Evolutionary conservation across 2,888 invertebrate species (phyloP).

Genomic region (Cryptops parisi): DNA sequence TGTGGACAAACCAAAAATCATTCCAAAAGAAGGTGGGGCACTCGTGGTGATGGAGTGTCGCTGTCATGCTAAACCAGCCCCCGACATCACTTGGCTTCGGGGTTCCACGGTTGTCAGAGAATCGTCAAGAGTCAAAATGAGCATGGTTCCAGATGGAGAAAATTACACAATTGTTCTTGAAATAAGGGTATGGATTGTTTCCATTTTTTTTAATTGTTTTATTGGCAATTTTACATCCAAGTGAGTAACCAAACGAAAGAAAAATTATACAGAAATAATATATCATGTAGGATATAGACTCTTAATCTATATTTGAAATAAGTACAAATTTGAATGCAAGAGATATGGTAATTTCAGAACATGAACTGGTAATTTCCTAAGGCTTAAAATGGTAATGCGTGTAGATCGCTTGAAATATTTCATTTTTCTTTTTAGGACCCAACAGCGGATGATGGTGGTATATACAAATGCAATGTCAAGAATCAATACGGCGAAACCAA

Average conservation of each 20-base stretch:
- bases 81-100: constrained; percentile 86
- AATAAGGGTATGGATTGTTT: constrained; percentile 14
- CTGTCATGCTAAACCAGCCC: constrained; percentile 84
- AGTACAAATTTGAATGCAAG: too few species aligned
- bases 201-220: not conserved
- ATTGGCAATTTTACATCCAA: too few species aligned
- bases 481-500: constrained; percentile 37
- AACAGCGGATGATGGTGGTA: constrained; percentile 16
- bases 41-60: constrained; percentile 86
- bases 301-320: too few species aligned
- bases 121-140: constrained; percentile 41
- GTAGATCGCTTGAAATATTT: not conserved
- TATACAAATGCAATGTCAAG: constrained; percentile 33
- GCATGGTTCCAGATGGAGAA: constrained; percentile 30
- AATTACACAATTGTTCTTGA: constrained; percentile 18
- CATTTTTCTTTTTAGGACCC: constrained; percentile 16
- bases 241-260: too few species aligned
- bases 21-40: constrained; percentile 80
- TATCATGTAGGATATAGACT: too few species aligned
- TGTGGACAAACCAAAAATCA: constrained; percentile 69
- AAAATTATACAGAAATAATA: too few species aligned
- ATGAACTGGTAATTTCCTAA: too few species aligned
- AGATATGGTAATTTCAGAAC: constrained; percentile 45
- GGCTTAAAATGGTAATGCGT: not conserved
- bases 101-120: constrained; percentile 63